Conservation (phyloP, 1,140 invertebrate genomes). For the Samia ricini region DNA sequence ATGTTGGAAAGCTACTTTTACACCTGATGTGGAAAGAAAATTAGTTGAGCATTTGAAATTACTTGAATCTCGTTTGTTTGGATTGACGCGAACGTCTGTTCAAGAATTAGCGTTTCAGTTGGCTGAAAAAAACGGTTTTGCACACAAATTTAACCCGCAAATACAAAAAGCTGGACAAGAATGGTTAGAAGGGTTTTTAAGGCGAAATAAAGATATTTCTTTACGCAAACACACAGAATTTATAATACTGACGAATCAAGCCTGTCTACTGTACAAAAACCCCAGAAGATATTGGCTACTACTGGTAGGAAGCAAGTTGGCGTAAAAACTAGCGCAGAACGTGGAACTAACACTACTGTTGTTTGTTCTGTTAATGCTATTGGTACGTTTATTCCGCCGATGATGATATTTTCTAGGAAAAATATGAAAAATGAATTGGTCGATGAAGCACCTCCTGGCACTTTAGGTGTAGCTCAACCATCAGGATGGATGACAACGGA, state of each 20-base stretch:
- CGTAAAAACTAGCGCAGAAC: conserved; percentile 43
- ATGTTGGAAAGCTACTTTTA: too few species aligned
- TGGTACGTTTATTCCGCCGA: conserved; percentile 47
- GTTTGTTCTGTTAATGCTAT: conserved; percentile 44
- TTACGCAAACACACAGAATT: conserved; percentile 26
- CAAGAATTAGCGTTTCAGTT: too few species aligned
- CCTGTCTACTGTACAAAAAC: conserved; percentile 57
- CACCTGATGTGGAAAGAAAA: too few species aligned
- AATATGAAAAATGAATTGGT: conserved; percentile 52
- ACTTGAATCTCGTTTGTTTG: too few species aligned
- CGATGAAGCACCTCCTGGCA: conserved; percentile 58
- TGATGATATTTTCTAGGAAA: conserved; percentile 51
- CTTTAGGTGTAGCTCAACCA: conserved; percentile 7
- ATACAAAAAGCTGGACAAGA: too few species aligned
- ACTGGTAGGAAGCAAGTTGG: conserved; percentile 49
- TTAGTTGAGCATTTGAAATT: too few species aligned
- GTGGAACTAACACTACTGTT: conserved; percentile 47
- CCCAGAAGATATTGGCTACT: conserved; percentile 46
- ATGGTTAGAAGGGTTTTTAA: too few species aligned
- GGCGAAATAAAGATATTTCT: too few species aligned
- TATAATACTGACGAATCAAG: conserved; percentile 64
- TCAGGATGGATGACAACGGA: conserved; percentile 36
- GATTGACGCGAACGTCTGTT: too few species aligned
- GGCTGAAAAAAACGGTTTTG: background rate
- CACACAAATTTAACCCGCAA: too few species aligned